Conservation (phyloP, 1,140 invertebrate genomes). For the Parasteatoda tepidariorum region DNA sequence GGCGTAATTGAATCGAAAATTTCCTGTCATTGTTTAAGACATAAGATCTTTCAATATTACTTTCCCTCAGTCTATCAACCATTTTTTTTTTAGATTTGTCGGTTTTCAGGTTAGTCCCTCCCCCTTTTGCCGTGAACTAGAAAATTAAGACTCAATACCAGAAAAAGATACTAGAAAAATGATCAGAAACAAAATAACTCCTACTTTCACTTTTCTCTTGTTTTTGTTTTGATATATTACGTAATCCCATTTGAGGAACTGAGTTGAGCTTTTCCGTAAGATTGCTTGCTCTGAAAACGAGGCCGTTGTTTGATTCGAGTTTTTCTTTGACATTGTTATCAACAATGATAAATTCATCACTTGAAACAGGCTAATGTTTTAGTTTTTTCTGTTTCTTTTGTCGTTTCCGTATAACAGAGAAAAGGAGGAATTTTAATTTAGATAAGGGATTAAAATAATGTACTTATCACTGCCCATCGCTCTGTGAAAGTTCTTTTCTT, state of each 20-base stretch:
- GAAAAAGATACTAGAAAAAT: neutral
- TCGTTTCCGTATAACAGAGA: too few relatives aligned
- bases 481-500: too few relatives aligned
- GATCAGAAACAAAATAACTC: constrained; percentile 10
- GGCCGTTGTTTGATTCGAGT: too few relatives aligned
- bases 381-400: too few relatives aligned
- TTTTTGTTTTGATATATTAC: neutral
- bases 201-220: neutral
- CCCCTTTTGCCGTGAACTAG: constrained; percentile 57
- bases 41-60: constrained; percentile 19
- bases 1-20: constrained; percentile 40
- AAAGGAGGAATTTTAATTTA: too few relatives aligned
- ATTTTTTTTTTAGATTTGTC: constrained; percentile 24
- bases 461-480: too few relatives aligned
- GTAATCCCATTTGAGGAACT: neutral
- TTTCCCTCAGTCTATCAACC: neutral
- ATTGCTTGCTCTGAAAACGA: too few relatives aligned
- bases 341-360: too few relatives aligned
- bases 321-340: too few relatives aligned
- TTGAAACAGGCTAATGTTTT: too few relatives aligned
- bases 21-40: constrained; percentile 50
- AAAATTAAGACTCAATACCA: constrained; percentile 14
- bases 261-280: neutral
- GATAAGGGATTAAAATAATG: too few relatives aligned
- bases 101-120: constrained; percentile 50